phyloP scores from a whole-genome alignment of 2,888 invertebrate genomes.

The Linnaemya tessellans region DNA sequence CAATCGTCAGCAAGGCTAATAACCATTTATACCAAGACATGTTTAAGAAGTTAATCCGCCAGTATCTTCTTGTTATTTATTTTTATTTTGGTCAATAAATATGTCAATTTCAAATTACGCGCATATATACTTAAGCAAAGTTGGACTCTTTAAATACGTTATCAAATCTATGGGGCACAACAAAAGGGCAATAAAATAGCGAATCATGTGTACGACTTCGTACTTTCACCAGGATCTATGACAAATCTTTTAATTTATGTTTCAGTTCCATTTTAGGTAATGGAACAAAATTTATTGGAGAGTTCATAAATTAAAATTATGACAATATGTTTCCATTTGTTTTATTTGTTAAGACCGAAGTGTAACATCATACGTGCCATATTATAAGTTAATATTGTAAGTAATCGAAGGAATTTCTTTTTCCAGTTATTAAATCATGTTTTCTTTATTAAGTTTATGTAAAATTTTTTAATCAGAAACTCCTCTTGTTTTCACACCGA shows the following conservation, averaged over 20 bases:
- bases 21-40: too few species aligned
- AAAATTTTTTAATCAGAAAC: not conserved
- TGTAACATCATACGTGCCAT: slow-evolving; percentile 3
- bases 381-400: not conserved
- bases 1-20: too few species aligned
- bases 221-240: slow-evolving; percentile 22
- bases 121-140: too few species aligned
- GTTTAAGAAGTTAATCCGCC: too few species aligned
- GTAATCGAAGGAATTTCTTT: slow-evolving; percentile 4
- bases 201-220: not conserved
- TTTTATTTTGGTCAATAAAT: too few species aligned
- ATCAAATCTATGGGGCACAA: not conserved
- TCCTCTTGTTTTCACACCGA: not conserved
- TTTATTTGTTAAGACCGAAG: slow-evolving; percentile 38
- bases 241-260: slow-evolving; percentile 68
- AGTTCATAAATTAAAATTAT: slow-evolving; percentile 59
- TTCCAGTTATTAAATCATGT: slow-evolving; percentile 4
- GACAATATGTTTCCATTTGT: slow-evolving; percentile 56
- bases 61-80: too few species aligned
- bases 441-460: not conserved
- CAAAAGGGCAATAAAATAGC: not conserved
- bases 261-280: slow-evolving; percentile 53
- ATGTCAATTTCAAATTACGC: too few species aligned
- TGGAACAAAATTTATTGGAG: slow-evolving; percentile 57
- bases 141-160: too few species aligned